Evolutionary conservation across 2,888 invertebrate species (phyloP).

Genomic region (Cephus sareptanus): DNA sequence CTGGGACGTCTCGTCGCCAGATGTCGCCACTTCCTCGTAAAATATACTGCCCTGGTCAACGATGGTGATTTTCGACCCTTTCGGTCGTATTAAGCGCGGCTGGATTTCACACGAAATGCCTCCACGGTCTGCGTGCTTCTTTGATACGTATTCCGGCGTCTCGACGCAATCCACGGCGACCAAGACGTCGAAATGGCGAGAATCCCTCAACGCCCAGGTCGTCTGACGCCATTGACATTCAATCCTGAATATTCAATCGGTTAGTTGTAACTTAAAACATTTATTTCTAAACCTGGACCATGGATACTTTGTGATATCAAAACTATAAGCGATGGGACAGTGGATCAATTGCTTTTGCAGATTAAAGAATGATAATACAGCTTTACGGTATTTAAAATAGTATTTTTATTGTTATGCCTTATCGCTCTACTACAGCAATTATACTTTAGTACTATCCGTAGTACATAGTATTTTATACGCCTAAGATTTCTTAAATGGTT

Average conservation of each 20-base stretch:
- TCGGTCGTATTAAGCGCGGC: conserved; percentile 11
- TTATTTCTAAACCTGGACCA: background rate
- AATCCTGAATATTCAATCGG: background rate
- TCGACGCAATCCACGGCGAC: background rate
- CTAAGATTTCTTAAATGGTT: background rate
- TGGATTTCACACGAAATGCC: background rate
- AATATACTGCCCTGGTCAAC: conserved; percentile 12
- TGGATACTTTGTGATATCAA: background rate
- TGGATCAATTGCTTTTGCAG: too few relatives aligned
- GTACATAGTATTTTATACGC: background rate
- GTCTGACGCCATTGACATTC: background rate
- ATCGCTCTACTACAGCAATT: background rate
- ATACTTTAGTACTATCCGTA: background rate
- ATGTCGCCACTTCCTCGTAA: background rate
- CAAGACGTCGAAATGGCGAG: background rate
- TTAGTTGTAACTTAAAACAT: background rate
- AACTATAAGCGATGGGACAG: background rate
- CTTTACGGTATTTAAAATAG: background rate
- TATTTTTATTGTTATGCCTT: background rate
- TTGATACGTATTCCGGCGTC: background rate
- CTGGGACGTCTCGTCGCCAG: background rate
- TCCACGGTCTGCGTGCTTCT: background rate
- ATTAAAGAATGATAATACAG: background rate
- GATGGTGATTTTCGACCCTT: conserved; percentile 21
- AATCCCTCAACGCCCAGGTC: background rate